Conservation (phyloP, 2,888 invertebrate species). For the Folsomia manolachei region DNA sequence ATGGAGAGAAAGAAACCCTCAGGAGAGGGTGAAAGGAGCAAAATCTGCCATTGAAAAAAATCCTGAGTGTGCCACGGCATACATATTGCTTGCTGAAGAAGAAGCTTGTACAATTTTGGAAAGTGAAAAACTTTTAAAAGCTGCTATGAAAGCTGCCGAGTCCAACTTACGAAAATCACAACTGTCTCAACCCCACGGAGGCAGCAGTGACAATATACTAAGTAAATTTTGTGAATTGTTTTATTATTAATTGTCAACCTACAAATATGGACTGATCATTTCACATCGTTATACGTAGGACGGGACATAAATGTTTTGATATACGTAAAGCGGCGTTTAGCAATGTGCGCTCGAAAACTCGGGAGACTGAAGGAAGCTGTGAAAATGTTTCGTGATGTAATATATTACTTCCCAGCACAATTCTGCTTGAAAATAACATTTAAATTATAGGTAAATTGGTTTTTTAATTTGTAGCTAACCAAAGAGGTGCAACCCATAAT, state of each 20-base stretch:
- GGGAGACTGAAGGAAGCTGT: slow-evolving; percentile 92
- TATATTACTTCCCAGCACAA: too few species aligned
- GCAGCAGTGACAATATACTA: slow-evolving; percentile 72
- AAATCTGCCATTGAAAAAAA: slow-evolving; percentile 81
- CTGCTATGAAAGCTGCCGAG: slow-evolving; percentile 80
- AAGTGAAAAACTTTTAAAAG: slow-evolving; percentile 76
- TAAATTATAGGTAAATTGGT: background rate
- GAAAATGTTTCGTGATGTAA: slow-evolving; percentile 88
- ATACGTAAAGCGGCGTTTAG: slow-evolving; percentile 86
- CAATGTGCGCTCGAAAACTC: slow-evolving; percentile 95
- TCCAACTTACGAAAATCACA: slow-evolving; percentile 76
- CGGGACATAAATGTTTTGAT: slow-evolving; percentile 90
- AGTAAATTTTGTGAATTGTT: too few species aligned
- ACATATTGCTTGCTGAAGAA: slow-evolving; percentile 93
- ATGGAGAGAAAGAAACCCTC: slow-evolving; percentile 91
- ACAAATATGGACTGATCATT: too few species aligned
- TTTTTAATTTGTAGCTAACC: slow-evolving; percentile 64
- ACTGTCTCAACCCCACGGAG: slow-evolving; percentile 69
- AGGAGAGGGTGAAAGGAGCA: slow-evolving; percentile 85
- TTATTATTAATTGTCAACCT: background rate
- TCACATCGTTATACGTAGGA: slow-evolving; percentile 57
- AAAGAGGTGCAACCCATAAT: slow-evolving; percentile 95
- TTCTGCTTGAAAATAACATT: background rate
- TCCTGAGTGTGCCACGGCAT: slow-evolving; percentile 89
- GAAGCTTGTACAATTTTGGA: slow-evolving; percentile 90